phyloP scores from a whole-genome alignment of 2,797 vertebrate genomes.

The Syncerus caffer region DNA sequence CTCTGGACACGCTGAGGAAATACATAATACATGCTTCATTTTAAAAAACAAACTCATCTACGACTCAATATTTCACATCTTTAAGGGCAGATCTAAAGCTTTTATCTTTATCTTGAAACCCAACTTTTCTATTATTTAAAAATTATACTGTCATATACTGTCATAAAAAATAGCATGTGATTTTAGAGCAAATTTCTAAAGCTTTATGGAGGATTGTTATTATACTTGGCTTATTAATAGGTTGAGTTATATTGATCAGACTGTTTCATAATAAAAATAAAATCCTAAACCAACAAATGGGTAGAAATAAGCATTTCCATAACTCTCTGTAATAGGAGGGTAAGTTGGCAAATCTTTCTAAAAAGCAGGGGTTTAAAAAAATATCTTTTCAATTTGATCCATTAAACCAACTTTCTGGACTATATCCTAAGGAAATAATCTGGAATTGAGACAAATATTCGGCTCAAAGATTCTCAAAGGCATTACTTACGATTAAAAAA shows the following conservation, averaged over 20 bases:
- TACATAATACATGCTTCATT: not conserved
- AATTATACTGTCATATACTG: not conserved
- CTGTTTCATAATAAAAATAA: not conserved
- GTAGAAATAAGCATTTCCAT: not conserved
- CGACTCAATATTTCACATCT: slow-evolving; percentile 16
- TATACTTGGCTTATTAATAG: not conserved
- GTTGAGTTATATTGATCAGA: slow-evolving; percentile 1
- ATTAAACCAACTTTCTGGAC: not conserved
- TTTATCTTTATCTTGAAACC: not conserved
- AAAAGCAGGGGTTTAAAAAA: not conserved
- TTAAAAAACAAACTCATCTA: not conserved
- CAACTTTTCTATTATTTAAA: slow-evolving; percentile 34
- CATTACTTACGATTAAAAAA: not conserved
- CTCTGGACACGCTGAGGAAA: not conserved
- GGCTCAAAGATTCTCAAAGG: not conserved
- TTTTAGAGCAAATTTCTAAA: slow-evolving; percentile 34
- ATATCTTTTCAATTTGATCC: not conserved
- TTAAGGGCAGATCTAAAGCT: not conserved
- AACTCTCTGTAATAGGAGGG: not conserved
- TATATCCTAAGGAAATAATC: not conserved
- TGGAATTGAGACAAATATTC: not conserved
- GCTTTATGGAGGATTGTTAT: not conserved
- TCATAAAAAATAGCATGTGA: not conserved
- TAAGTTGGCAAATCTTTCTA: not conserved
- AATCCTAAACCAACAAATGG: not conserved